These are phyloP conservation scores for Tapera naevia DNA, from an alignment of 2,797 vertebrate genomes.

Conservation along the genomic window DNA sequence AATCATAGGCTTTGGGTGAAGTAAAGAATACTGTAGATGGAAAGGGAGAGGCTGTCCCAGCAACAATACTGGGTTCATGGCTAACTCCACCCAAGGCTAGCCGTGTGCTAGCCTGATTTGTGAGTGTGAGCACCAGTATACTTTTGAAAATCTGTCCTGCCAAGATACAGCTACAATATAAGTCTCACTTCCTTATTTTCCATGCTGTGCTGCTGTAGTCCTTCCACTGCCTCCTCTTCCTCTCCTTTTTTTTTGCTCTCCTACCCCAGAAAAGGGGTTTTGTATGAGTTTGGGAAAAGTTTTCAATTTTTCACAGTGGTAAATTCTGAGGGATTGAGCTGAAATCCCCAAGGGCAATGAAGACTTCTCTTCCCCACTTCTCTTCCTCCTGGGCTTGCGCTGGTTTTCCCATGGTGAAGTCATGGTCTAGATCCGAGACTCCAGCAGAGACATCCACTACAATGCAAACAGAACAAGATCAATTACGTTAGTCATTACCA, in stretches of 20 bases:
- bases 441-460: not conserved
- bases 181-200: not conserved
- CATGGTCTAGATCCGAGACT: not conserved
- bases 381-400: not conserved
- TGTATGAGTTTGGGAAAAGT: not conserved
- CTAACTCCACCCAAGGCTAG: not conserved
- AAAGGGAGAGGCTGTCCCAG: not conserved
- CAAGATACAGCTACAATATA: not conserved
- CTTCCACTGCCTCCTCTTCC: not conserved
- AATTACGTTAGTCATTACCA: not conserved
- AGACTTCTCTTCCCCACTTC: not conserved
- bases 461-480: not conserved
- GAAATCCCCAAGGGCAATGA: rapidly evolving
- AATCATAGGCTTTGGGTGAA: not conserved
- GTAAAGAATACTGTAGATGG: not conserved
- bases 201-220: not conserved
- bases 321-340: not conserved
- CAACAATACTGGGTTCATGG: not conserved
- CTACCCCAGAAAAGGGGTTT: rapidly evolving
- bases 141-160: not conserved
- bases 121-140: not conserved
- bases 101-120: not conserved
- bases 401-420: not conserved
- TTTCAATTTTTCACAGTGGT: not conserved
- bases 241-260: no score